A percentile compares a stretch with the other conserved stretches of the same genome.
Evolutionary conservation across 2,113 vertebrate genomes (phyloP).

Genomic region (Tiliqua scincoides): DNA sequence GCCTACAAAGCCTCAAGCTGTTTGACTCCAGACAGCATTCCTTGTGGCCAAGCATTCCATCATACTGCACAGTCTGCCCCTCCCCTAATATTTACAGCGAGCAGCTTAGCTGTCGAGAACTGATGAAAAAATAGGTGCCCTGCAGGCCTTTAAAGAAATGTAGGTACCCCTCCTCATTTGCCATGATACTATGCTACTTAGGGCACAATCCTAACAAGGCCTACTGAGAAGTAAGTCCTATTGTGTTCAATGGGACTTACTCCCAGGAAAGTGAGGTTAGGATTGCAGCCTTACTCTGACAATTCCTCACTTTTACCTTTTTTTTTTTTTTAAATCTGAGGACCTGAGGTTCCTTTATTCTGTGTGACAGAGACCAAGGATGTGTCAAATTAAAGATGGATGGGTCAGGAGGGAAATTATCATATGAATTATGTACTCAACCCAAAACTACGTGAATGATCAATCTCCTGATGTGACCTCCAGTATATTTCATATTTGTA

Average conservation of each 20-base stretch:
- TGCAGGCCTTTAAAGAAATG: not conserved
- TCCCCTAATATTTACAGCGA: not conserved
- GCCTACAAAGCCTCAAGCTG: not conserved
- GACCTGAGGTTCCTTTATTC: not conserved
- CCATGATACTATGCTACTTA: not conserved
- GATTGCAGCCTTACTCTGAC: too few species aligned
- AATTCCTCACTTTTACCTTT: not conserved
- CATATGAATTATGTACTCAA: not conserved
- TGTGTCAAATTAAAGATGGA: constrained; percentile 10
- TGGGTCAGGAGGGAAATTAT: not conserved
- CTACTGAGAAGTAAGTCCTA: too few species aligned
- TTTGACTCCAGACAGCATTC: not conserved
- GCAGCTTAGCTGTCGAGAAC: constrained; percentile 2
- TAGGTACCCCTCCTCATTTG: not conserved
- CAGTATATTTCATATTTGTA: not conserved
- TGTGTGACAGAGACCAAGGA: not conserved
- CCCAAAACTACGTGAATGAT: not conserved
- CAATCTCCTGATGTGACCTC: not conserved
- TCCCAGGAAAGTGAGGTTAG: too few species aligned
- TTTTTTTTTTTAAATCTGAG: not conserved
- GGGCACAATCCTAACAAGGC: too few species aligned
- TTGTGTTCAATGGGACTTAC: too few species aligned
- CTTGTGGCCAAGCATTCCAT: constrained; percentile 20
- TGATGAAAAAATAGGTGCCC: not conserved
- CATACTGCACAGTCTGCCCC: not conserved